Conservation (phyloP, 1,140 invertebrate genomes). For the Cydia amplana region DNA sequence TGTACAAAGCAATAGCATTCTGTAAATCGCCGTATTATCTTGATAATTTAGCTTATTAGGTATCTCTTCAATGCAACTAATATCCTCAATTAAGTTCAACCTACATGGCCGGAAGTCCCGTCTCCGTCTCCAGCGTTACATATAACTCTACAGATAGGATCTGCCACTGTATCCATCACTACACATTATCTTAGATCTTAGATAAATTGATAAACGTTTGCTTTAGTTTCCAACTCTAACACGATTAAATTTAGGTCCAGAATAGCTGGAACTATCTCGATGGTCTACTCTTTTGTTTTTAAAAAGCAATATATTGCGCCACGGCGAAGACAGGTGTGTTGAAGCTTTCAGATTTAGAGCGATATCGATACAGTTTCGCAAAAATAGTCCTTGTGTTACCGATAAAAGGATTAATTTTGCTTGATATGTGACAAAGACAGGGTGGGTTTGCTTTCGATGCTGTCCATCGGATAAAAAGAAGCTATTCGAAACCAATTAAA, state of each 20-base stretch:
- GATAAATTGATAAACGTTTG: not conserved
- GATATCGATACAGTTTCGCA: not conserved
- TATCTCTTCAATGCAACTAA: not conserved
- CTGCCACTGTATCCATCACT: not conserved
- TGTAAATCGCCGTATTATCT: not conserved
- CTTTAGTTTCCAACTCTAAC: not conserved
- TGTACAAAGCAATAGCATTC: too few relatives aligned
- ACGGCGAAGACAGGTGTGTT: slow-evolving; percentile 17
- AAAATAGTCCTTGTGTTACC: not conserved
- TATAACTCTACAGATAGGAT: slow-evolving; percentile 4
- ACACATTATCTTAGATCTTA: slow-evolving; percentile 10
- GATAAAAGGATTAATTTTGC: not conserved
- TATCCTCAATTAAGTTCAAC: not conserved
- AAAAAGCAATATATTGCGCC: slow-evolving; percentile 4
- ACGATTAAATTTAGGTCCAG: not conserved
- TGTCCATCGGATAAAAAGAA: not conserved
- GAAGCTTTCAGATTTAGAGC: slow-evolving; percentile 10
- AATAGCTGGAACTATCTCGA: not conserved
- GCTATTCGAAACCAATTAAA: slow-evolving; percentile 19
- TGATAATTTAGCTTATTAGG: not conserved
- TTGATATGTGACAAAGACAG: not conserved
- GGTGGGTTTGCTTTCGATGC: not conserved
- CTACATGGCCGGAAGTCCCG: not conserved
- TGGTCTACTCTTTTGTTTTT: slow-evolving; percentile 7
- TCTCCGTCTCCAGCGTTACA: not conserved